A percentile compares a stretch with the other conserved stretches of the same genome.
These are phyloP conservation scores for Dorcus hopei DNA, from an alignment of 2,888 invertebrate genomes.

Conservation along the genomic window DNA sequence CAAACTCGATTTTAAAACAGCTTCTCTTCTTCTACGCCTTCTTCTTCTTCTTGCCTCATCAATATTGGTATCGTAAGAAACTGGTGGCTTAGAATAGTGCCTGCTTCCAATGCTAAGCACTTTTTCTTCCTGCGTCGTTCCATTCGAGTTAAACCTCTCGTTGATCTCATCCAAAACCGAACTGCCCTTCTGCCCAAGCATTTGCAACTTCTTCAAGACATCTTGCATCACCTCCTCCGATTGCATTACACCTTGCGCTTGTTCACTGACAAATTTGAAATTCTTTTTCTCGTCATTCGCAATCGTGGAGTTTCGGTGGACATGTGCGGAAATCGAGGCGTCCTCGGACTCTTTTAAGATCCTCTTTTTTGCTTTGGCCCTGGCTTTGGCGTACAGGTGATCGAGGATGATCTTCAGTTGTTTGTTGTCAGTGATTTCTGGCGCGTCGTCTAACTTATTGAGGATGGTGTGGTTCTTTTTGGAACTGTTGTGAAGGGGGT, in stretches of 20 bases:
- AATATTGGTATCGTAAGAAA: slow-evolving; percentile 38
- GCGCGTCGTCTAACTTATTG: slow-evolving; percentile 22
- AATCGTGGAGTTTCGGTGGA: slow-evolving; percentile 54
- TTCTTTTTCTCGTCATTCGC: slow-evolving; percentile 45
- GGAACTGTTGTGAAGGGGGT: slow-evolving; percentile 47
- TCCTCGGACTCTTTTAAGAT: slow-evolving; percentile 38
- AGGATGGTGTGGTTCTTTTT: slow-evolving; percentile 32
- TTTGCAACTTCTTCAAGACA: slow-evolving; percentile 56
- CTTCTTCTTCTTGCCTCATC: slow-evolving; percentile 44
- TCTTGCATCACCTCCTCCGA: slow-evolving; percentile 60
- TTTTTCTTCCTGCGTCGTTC: slow-evolving; percentile 8
- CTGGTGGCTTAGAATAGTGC: slow-evolving; percentile 39
- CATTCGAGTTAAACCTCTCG: slow-evolving; percentile 34
- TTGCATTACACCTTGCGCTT: slow-evolving; percentile 36
- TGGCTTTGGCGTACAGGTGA: slow-evolving; percentile 23
- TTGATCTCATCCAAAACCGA: slow-evolving; percentile 57
- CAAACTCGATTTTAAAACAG: slow-evolving; percentile 49
- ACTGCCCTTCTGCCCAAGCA: slow-evolving; percentile 58
- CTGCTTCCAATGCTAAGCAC: slow-evolving; percentile 41
- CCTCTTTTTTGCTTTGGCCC: slow-evolving; percentile 32
- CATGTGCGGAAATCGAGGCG: slow-evolving; percentile 43
- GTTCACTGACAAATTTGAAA: slow-evolving; percentile 34
- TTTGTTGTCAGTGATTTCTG: slow-evolving; percentile 43
- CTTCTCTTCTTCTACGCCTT: slow-evolving; percentile 29
- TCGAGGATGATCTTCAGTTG: slow-evolving; percentile 39